phyloP scores from a whole-genome alignment of 2,888 invertebrate genomes.

The Ceriagrion tenellum region DNA sequence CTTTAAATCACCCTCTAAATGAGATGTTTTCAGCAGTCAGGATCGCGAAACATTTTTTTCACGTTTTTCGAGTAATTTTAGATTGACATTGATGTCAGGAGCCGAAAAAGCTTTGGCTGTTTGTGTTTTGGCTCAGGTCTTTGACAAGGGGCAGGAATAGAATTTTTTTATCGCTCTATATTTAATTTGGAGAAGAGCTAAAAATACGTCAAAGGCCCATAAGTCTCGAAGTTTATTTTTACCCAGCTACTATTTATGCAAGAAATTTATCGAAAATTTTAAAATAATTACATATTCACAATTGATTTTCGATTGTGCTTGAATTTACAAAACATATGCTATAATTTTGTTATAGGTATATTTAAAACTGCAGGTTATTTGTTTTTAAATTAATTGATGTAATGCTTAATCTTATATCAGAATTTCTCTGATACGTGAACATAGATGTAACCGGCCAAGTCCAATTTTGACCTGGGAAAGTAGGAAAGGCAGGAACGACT shows the following conservation, averaged over 20 bases:
- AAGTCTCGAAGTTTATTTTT: not conserved
- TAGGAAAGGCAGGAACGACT: too few species aligned
- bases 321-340: too few species aligned
- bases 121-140: conserved; percentile 41
- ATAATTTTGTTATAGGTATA: too few species aligned
- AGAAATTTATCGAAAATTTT: not conserved
- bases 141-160: conserved; percentile 54
- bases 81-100: conserved; percentile 43
- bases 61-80: conserved; percentile 31
- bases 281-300: not conserved
- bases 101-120: conserved; percentile 24
- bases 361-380: too few species aligned
- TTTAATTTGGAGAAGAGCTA: not conserved
- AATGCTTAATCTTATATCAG: too few species aligned
- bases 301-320: too few species aligned
- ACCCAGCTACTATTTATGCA: not conserved
- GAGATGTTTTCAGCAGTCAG: not conserved
- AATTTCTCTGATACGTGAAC: too few species aligned
- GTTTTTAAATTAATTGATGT: too few species aligned
- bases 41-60: not conserved
- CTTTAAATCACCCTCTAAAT: not conserved
- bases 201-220: not conserved
- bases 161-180: not conserved
- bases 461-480: too few species aligned
- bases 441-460: too few species aligned